Evolutionary conservation across 2,888 invertebrate genomes (phyloP), one percentile per base, ranked within the genome.

Genomic region (Nomada flava): DNA sequence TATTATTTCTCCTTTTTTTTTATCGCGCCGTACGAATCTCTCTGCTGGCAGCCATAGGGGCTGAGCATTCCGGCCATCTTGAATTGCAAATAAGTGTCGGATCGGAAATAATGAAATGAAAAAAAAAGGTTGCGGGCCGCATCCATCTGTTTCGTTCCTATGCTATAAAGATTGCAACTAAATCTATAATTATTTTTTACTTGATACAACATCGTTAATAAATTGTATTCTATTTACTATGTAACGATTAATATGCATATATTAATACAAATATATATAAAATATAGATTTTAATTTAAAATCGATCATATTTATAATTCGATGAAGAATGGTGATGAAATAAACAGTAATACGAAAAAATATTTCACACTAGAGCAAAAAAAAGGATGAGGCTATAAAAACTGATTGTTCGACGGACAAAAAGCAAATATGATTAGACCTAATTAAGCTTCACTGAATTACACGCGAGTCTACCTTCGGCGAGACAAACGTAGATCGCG

Each of bases 41-140:
- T 86, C 80, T 73, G 77, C 72, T 74, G 86, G 79, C 87, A 83
- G 86, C 84, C 88, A 85, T 86, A 74, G 82, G 85, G 76, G 80
- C 83, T 84, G 84, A 76, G 68, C 75, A 57, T 71, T 55, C 59
- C 68, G 85, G 91, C 92, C 91, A 92, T 92, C 90, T 92, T 92
- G 91, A 91, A 92, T 91, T 89, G 89, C 90, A 89, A 90, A 84
- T 82, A 79, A 76, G 76, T 76, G 74, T 70, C 74, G 74, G 78
- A 67, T 74, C 75, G 77, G 83, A 63, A 76, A 80, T 82, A 79
- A 79, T 42, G 68, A 82, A 79, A 76, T 20, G 60, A 59, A 18
- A 42, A 3, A 23, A 67, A 23, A 44, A 53, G 53, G 23, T 29
- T 13, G 20, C 69, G 47, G 23, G 50, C n/a, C 71, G 36, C 50